phyloP scores from a whole-genome alignment of 2,888 invertebrate genomes.

The Leucania comma region DNA sequence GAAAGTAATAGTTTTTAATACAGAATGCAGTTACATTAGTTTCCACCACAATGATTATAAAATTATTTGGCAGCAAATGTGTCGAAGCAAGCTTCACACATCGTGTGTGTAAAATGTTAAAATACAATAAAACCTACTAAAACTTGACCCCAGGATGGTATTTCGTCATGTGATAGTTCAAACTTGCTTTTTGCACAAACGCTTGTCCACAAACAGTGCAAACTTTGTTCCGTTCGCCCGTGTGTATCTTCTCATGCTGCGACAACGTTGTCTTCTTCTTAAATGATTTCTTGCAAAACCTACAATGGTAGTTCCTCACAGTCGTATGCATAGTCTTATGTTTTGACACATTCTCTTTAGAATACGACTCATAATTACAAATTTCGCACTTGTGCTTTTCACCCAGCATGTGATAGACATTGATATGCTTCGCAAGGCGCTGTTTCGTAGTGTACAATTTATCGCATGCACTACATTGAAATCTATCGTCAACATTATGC shows the following conservation, averaged over 20 bases:
- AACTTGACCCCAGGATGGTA: constrained; percentile 83
- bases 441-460: constrained; percentile 62
- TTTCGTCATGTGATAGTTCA: constrained; percentile 86
- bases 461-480: constrained; percentile 81
- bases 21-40: no score
- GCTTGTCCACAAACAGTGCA: constrained; percentile 82
- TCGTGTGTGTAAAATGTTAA: no score
- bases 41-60: no score
- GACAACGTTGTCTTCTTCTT: constrained; percentile 77
- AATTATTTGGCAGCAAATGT: no score
- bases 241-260: constrained; percentile 83
- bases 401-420: no score
- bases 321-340: no score
- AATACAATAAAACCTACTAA: constrained; percentile 46
- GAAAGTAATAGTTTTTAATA: no score
- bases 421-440: no score
- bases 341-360: no score
- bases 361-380: no score
- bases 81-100: no score
- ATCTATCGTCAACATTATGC: constrained; percentile 79
- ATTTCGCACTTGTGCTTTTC: no score
- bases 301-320: constrained; percentile 70
- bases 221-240: constrained; percentile 81
- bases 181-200: constrained; percentile 85
- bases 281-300: constrained; percentile 84